Conservation (phyloP, 2,113 vertebrate genomes). For the Puntigrus tetrazona region DNA sequence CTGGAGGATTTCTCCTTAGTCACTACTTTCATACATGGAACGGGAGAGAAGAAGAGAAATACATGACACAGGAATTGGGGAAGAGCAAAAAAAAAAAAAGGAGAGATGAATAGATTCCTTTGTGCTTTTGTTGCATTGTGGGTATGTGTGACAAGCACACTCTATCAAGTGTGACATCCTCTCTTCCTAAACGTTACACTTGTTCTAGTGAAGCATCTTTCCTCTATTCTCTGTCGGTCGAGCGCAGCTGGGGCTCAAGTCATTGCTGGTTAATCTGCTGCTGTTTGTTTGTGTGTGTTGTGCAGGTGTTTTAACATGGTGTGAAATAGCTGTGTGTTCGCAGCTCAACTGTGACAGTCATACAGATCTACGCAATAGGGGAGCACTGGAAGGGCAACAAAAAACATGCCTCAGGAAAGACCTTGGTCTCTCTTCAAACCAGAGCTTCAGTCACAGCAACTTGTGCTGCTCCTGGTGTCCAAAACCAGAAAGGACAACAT, state of each 20-base stretch:
- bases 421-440: background rate
- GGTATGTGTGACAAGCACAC: slow-evolving; percentile 18
- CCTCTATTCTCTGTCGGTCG: background rate
- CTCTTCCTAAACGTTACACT: slow-evolving; percentile 32
- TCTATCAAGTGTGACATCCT: slow-evolving; percentile 27
- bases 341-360: slow-evolving; percentile 18
- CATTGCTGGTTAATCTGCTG: slow-evolving; percentile 22
- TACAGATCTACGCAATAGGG: background rate
- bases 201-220: slow-evolving; percentile 20
- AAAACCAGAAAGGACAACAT: background rate
- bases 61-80: background rate
- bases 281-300: slow-evolving; percentile 24
- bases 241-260: slow-evolving; percentile 23
- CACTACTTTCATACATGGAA: slow-evolving; percentile 8
- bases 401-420: slow-evolving; percentile 4
- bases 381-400: background rate
- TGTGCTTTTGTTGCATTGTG: slow-evolving; percentile 25
- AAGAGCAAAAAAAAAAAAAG: background rate
- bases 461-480: background rate
- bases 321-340: slow-evolving; percentile 23
- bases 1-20: slow-evolving; percentile 17
- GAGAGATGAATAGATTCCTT: slow-evolving; percentile 27
- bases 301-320: slow-evolving; percentile 11
- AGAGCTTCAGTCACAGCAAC: background rate
- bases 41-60: slow-evolving; percentile 1